A percentile compares a stretch with the other conserved stretches of the same genome.
Evolutionary conservation across 2,797 vertebrate species (phyloP).

Genomic region (Apogon hyalosoma): DNA sequence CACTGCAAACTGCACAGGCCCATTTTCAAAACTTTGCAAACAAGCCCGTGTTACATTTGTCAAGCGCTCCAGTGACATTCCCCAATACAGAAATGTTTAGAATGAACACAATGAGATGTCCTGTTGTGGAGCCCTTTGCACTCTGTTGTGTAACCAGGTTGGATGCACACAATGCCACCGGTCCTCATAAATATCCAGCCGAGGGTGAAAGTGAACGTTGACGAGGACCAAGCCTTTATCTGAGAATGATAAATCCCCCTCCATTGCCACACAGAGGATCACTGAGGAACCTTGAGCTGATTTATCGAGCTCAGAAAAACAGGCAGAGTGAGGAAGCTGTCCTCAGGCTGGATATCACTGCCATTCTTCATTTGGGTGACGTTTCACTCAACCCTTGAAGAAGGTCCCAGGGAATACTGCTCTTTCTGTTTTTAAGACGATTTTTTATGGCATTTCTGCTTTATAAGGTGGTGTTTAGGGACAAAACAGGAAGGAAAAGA

Average conservation of each 20-base stretch:
- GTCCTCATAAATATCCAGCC: conserved; percentile 72
- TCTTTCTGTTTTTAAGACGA: conserved; percentile 42
- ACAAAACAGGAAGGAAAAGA: conserved; percentile 1
- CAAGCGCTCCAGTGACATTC: conserved; percentile 13
- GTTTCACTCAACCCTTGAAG: conserved; percentile 75
- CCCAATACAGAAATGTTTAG: conserved; percentile 32
- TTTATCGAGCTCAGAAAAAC: conserved; percentile 77
- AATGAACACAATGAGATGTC: conserved; percentile 39
- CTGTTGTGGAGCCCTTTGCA: conserved; percentile 48
- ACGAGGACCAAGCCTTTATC: conserved; percentile 78
- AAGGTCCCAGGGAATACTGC: conserved; percentile 57
- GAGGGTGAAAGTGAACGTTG: conserved; percentile 66
- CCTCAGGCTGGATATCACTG: conserved; percentile 79
- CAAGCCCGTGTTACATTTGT: conserved; percentile 5
- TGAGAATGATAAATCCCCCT: conserved; percentile 81
- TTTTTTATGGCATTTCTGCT: conserved; percentile 39
- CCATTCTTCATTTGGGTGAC: conserved; percentile 83
- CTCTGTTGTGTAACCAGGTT: conserved; percentile 43
- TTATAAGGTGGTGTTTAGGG: conserved; percentile 36
- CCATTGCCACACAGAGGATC: conserved; percentile 67
- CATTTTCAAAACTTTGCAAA: conserved; percentile 26
- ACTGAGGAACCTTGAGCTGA: conserved; percentile 83
- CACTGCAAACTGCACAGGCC: too few relatives aligned
- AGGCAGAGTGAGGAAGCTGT: conserved; percentile 80
- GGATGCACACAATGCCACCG: conserved; percentile 36